Evolutionary conservation across 2,797 vertebrate species (phyloP).

Genomic region (Rousettus madagascariensis): DNA sequence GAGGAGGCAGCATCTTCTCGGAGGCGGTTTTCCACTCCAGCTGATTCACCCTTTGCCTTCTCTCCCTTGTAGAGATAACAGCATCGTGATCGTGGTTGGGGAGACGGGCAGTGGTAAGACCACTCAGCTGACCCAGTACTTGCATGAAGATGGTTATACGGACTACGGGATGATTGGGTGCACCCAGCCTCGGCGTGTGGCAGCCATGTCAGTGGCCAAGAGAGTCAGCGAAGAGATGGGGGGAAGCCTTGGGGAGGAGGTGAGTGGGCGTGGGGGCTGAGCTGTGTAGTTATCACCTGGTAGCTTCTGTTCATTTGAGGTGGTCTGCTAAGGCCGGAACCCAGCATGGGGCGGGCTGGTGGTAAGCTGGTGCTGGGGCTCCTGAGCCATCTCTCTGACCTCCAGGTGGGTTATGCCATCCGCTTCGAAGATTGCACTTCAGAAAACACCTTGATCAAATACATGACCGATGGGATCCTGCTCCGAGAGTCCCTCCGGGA

Average conservation of each 20-base stretch:
- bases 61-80: slow-evolving; percentile 92
- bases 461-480: slow-evolving; percentile 99
- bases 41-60: background rate
- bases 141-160: slow-evolving; percentile 98
- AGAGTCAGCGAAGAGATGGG: slow-evolving; percentile 98
- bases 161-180: slow-evolving; percentile 99
- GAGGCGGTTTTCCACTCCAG: background rate
- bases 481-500: slow-evolving; percentile 97
- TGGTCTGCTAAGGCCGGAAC: background rate
- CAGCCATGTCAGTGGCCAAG: slow-evolving; percentile 99
- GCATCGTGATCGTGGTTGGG: slow-evolving; percentile 98
- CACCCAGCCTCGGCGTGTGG: slow-evolving; percentile 97
- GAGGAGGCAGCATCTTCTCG: background rate
- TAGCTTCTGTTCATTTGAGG: background rate
- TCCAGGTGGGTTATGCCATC: slow-evolving; percentile 97
- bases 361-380: background rate
- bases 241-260: slow-evolving; percentile 95
- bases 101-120: slow-evolving; percentile 99
- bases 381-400: background rate
- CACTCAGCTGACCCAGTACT: slow-evolving; percentile 98
- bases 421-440: slow-evolving; percentile 99
- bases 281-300: rapidly evolving
- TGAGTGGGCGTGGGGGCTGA: slow-evolving; percentile 77
- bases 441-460: slow-evolving; percentile 97
- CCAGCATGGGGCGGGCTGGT: rapidly evolving